phyloP scores from a whole-genome alignment of 2,113 vertebrate species.

The Ia io region DNA sequence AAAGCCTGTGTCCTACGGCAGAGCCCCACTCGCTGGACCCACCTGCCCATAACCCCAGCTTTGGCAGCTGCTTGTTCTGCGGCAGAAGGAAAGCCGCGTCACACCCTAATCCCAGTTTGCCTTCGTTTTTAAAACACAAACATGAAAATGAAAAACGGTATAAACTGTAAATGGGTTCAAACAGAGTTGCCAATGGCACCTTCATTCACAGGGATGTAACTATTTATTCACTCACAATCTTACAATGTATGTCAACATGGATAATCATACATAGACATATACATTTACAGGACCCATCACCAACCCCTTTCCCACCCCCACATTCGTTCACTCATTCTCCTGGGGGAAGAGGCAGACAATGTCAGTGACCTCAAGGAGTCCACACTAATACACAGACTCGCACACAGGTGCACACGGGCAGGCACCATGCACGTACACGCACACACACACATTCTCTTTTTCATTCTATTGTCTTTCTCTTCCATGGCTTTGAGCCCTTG shows the following conservation, averaged over 20 bases:
- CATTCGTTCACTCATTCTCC: not conserved
- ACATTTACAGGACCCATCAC: accelerated
- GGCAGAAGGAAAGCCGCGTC: not conserved
- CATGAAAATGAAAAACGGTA: not conserved
- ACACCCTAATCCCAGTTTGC: accelerated
- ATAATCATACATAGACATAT: too few species aligned
- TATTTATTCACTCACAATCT: not conserved
- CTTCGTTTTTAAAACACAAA: not conserved
- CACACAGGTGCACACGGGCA: not conserved
- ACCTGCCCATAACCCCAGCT: not conserved
- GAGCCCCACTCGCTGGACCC: not conserved
- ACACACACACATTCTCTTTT: not conserved
- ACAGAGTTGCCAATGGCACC: not conserved
- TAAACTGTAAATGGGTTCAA: not conserved
- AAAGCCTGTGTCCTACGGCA: accelerated
- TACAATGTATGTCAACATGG: not conserved
- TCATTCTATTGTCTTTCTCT: not conserved
- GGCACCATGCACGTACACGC: too few species aligned
- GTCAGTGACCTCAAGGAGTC: not conserved
- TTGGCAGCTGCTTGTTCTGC: not conserved
- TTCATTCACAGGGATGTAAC: too few species aligned
- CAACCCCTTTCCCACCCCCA: not conserved
- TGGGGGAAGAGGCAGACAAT: too few species aligned
- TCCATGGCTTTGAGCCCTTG: not conserved
- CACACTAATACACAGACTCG: not conserved